phyloP scores from a whole-genome alignment of 2,797 vertebrate genomes.

The Spondyliosoma cantharus region DNA sequence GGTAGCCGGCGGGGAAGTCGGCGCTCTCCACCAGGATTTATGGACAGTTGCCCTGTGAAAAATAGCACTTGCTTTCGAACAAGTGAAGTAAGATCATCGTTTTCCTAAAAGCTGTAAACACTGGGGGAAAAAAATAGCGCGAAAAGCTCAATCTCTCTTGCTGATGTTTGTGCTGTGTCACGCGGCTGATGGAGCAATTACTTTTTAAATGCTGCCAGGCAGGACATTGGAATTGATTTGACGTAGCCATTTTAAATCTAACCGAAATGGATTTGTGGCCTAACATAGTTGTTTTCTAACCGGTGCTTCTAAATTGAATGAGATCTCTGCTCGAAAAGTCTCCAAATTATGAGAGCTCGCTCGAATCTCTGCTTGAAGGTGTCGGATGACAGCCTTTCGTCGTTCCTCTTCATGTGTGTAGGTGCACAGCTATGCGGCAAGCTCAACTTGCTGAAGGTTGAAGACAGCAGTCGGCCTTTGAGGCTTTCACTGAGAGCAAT shows the following conservation, averaged over 20 bases:
- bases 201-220: constrained; percentile 58
- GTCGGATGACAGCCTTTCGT: constrained; percentile 22
- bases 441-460: background rate
- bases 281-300: constrained; percentile 33
- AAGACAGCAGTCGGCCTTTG: background rate
- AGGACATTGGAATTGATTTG: constrained; percentile 63
- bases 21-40: constrained; percentile 61
- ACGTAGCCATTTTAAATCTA: constrained; percentile 65
- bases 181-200: constrained; percentile 59
- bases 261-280: constrained; percentile 41
- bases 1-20: constrained; percentile 57
- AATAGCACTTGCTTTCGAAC: constrained; percentile 52
- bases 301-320: constrained; percentile 42
- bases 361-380: constrained; percentile 13
- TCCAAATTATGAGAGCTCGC: constrained; percentile 2
- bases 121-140: background rate
- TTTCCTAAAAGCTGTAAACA: constrained; percentile 48
- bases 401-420: background rate
- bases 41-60: constrained; percentile 55
- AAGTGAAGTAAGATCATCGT: constrained; percentile 59
- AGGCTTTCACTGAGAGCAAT: background rate
- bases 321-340: constrained; percentile 17
- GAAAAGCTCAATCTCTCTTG: constrained; percentile 41
- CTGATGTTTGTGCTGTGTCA: constrained; percentile 61
- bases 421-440: background rate